These are phyloP conservation scores for Drosophila mimica DNA, from an alignment of 2,888 invertebrate species.

Conservation along the genomic window DNA sequence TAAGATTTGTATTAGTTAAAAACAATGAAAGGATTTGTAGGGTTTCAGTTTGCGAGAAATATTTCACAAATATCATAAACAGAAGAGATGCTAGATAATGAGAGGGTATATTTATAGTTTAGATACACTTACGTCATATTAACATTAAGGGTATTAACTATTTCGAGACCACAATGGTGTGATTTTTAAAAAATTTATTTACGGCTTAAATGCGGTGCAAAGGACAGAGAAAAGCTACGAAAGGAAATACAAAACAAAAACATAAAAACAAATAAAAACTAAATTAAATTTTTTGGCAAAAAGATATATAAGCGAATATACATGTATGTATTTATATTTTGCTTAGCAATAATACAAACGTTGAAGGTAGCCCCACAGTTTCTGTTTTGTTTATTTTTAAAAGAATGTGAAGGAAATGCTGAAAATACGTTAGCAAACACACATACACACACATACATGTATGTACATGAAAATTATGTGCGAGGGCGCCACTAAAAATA, in stretches of 20 bases:
- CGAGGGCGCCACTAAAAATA: constrained; percentile 42
- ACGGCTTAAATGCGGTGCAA: background rate
- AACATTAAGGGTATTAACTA: background rate
- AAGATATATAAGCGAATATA: background rate
- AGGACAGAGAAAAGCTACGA: constrained; percentile 12
- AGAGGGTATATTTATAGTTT: background rate
- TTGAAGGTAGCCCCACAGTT: constrained; percentile 41
- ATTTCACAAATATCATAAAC: background rate
- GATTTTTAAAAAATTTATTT: too few species aligned
- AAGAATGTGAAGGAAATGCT: constrained; percentile 57
- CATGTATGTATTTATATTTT: constrained; percentile 34
- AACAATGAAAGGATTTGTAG: background rate
- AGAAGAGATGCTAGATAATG: background rate
- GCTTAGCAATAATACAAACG: constrained; percentile 47
- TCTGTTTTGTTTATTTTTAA: constrained; percentile 54
- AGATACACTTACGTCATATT: background rate
- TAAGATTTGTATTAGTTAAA: background rate
- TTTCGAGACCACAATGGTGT: too few species aligned
- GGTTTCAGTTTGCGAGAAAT: background rate
- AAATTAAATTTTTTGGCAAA: constrained; percentile 21
- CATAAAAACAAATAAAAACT: constrained; percentile 24
- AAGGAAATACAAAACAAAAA: constrained; percentile 26
- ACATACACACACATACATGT: background rate
- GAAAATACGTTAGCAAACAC: constrained; percentile 41
- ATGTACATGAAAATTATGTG: background rate